Evolutionary conservation across 2,797 vertebrate species (phyloP).

Genomic region (Balearica regulorum): DNA sequence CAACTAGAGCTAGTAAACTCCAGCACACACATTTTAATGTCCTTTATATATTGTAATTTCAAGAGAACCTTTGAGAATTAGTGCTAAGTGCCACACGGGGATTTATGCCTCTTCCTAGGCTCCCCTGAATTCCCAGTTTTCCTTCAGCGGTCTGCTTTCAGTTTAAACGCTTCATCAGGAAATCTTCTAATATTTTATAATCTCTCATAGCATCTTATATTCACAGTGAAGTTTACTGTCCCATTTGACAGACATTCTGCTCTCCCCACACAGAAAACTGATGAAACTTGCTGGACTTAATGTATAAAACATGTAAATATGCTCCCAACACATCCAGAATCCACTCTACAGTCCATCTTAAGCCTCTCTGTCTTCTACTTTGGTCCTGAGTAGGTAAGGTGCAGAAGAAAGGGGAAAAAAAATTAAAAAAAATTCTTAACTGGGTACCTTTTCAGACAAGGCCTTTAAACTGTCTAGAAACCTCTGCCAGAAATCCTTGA

Average conservation of each 20-base stretch:
- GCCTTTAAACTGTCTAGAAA: slow-evolving; percentile 90
- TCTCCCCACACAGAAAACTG: background rate
- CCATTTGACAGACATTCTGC: background rate
- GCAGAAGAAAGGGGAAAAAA: background rate
- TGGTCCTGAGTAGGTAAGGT: background rate
- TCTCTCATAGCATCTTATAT: background rate
- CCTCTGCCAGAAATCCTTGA: slow-evolving; percentile 95
- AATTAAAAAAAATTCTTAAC: background rate
- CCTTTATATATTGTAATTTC: background rate
- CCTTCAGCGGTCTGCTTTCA: background rate
- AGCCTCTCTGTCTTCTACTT: background rate
- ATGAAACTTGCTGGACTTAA: background rate
- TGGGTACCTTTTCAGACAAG: slow-evolving; percentile 89
- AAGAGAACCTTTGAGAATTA: background rate
- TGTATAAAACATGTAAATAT: accelerated
- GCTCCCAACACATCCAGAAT: background rate
- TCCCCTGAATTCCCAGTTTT: background rate
- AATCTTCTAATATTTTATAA: background rate
- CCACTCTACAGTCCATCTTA: accelerated
- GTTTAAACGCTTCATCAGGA: background rate
- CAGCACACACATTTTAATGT: background rate
- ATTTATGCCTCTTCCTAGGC: background rate
- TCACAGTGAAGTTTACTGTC: background rate
- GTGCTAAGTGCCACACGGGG: background rate
- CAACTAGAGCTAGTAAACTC: background rate